Evolutionary conservation across 2,888 invertebrate genomes (phyloP), one percentile per base, ranked within the genome.

Genomic region (Lasioglossum pauxillum): DNA sequence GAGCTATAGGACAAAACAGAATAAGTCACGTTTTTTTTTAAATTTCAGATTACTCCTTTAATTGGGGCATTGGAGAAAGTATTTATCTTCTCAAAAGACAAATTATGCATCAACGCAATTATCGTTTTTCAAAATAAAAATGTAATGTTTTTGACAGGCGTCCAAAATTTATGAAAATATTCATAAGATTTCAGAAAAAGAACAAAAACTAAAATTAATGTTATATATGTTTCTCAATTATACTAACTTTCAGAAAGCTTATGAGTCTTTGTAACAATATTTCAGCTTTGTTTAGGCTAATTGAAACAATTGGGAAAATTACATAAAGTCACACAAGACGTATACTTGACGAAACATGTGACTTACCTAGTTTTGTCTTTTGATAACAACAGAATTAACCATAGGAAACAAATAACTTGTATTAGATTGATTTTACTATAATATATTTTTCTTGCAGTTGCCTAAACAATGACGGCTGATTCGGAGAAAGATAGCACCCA

Each of bases 401-500:
- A 57, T 57, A n/a, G 53, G 4, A n/a, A n/a, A n/a, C n/a, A 57
- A 57, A 57, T n/a, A 35, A 67, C 7, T 67, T 38, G 1, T 35
- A 19, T 5, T 41, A 41, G n/a, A 41, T 23, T 41, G n/a, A 41
- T 14, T 71, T 5, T 41, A n/a, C 7, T 23, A 71, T 38, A 41
- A 71, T 41, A 23, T n/a, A 57, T 82, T 67, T 10, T 78, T 69
- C 77, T 86, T 82, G 10, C 80, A 85, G 84, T 75, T 88, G 38
- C 73, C 16, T 49, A 71, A 84, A 93, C 89, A 75, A 95, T 95
- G 95, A 94, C 94, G 35, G 93, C 93, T 72, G 94, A 94, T 84
- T 86, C 90, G 0, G 93, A 94, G n/a, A 95, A 94, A 85, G 91
- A 93, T 77, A 83, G 86, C 5, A 89, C 95, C 0, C 95, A 95